phyloP scores from a whole-genome alignment of 2,113 vertebrate species.

The Apteryx owenii region DNA sequence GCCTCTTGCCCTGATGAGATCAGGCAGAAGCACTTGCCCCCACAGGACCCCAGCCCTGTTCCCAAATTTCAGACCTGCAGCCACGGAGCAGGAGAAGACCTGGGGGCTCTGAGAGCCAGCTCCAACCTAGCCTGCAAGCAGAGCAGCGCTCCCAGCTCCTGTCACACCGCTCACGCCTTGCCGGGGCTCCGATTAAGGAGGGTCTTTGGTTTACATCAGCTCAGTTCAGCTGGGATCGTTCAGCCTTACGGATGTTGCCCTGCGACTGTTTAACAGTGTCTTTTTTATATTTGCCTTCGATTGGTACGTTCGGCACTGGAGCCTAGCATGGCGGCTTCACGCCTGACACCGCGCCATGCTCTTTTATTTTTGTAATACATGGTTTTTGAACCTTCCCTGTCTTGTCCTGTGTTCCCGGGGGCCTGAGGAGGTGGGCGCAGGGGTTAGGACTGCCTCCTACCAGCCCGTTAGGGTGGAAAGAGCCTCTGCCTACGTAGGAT shows the following conservation, averaged over 20 bases:
- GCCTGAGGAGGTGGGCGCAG: background rate
- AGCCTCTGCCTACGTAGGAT: background rate
- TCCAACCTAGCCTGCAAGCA: background rate
- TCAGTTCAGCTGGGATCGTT: constrained; percentile 59
- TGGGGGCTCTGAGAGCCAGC: background rate
- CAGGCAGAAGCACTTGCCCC: background rate
- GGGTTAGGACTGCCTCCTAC: background rate
- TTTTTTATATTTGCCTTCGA: constrained; percentile 70
- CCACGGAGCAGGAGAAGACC: background rate
- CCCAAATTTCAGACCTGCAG: background rate
- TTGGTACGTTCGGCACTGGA: constrained; percentile 53
- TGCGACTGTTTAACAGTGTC: constrained; percentile 42
- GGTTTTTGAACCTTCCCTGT: constrained; percentile 39
- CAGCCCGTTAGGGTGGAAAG: background rate
- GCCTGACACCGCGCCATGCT: background rate
- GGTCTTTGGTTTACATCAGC: constrained; percentile 62
- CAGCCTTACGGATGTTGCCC: constrained; percentile 56
- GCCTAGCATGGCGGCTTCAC: background rate
- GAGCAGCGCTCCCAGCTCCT: background rate
- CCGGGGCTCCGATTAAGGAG: background rate
- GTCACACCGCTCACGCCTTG: background rate
- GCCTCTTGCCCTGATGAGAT: background rate
- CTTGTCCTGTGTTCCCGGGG: background rate
- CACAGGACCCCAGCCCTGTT: background rate
- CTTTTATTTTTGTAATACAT: constrained; percentile 77